phyloP scores from a whole-genome alignment of 2,888 invertebrate genomes.

The Bugula neritina region DNA sequence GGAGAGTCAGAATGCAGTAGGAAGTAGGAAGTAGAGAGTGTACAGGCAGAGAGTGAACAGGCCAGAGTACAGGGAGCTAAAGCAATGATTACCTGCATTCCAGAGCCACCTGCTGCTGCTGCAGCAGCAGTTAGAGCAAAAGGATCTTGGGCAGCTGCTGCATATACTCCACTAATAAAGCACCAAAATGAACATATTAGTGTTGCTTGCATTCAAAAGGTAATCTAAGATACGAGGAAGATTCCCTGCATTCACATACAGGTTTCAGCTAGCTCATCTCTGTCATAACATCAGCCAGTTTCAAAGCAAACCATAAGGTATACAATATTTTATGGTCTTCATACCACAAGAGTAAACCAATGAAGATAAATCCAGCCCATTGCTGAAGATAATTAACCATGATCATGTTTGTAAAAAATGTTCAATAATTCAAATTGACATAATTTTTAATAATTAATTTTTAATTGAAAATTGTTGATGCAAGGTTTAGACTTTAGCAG shows the following conservation, averaged over 20 bases:
- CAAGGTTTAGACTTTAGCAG: neutral
- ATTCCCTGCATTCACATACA: neutral
- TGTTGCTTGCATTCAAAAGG: neutral
- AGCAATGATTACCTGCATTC: slow-evolving; percentile 25
- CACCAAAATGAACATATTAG: slow-evolving; percentile 19
- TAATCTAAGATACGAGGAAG: neutral
- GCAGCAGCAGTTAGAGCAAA: slow-evolving; percentile 22
- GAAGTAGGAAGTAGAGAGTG: neutral
- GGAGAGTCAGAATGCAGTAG: too few species aligned
- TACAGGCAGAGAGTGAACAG: neutral
- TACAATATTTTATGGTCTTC: too few species aligned
- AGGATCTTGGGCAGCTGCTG: slow-evolving; percentile 20
- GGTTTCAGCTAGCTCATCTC: neutral
- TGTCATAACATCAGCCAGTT: neutral
- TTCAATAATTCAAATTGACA: too few species aligned
- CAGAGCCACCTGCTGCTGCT: slow-evolving; percentile 21
- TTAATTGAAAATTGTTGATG: too few species aligned
- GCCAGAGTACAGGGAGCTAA: neutral
- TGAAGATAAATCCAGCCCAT: too few species aligned
- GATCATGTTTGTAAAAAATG: too few species aligned
- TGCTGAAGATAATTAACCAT: too few species aligned
- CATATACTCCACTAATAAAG: slow-evolving; percentile 26
- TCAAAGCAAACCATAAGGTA: too few species aligned
- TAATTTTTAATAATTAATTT: too few species aligned
- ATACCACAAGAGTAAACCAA: too few species aligned